Evolutionary conservation across 2,888 invertebrate species (phyloP), one percentile per base, ranked within the genome.

Genomic region (Cephus sareptanus): DNA sequence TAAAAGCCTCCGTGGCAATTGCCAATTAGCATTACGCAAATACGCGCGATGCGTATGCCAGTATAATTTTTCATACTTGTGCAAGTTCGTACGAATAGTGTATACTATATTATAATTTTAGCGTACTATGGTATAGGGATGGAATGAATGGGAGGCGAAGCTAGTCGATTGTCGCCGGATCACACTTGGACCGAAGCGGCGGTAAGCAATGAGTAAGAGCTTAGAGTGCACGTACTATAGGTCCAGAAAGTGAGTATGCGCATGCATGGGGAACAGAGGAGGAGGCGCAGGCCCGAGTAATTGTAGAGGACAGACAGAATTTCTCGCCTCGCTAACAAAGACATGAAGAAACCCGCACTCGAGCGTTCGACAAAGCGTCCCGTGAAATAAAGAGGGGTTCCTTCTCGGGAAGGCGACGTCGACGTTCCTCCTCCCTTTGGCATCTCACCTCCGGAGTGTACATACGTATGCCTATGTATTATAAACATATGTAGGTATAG

Each of bases 311-410:
- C 90, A 87, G 90, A 85, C 89, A 88, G 89, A 88, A 89, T 90
- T 90, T 90, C 90, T 90, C 90, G 90, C 90, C 90, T 90, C 87
- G 87, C 87, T 86, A 90, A 90, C 90, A 90, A 90, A 90, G 90
- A 89, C 89, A 86, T 84, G 88, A 88, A 89, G 88, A 87, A 89
- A 90, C 85, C 87, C 87, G 87, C 86, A 86, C 88, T 87, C 84
- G 85, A 86, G 83, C 83, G 83, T 84, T 86, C 87, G 85, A 88
- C 88, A 89, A 88, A 88, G 88, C 83, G 81, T 81, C 82, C 83
- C 84, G 83, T 85, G 84, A 84, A 87, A 87, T 86, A 87, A 87
- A 88, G 80, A 77, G 78, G 73, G 80, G 76, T 78, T 75, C 80
- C 79, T 79, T 69, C 76, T 74, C 75, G 56, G 56, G 56, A 56